Evolutionary conservation across 2,113 vertebrate species (phyloP), one percentile per base, ranked within the genome.

Genomic region (Danionella cerebrum): DNA sequence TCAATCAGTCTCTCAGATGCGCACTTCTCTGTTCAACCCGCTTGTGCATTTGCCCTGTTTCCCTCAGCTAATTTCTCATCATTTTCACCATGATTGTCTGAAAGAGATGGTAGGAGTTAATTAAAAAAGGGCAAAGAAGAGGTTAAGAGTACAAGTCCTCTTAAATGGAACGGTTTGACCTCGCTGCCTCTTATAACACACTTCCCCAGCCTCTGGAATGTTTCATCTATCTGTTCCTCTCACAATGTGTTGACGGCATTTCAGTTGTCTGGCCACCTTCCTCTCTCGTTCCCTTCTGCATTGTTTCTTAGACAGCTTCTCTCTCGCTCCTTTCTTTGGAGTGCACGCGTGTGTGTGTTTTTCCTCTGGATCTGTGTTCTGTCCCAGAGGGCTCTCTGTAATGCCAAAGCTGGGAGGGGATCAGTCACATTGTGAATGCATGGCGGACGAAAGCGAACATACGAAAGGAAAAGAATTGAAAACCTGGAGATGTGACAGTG

Each of bases 401-500:
- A 48, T 55, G 54, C 39, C 44, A 52, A 50, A 38, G 52, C 44
- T 76, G 69, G 69, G 58, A 64, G 62, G 19, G 48, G 66, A 79
- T 72, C 67, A 76, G 64, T 66, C 47, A 60, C 16, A 21, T 59
- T 25, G 35, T 50, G 39, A 33, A 52, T 24, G 18, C 62, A 64
- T 41, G 29, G 53, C 54, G 53, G 38, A 44, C 25, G 38, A 47
- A 48, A 53, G 59, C 59, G 57, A 48, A 57, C 35, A 44, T 42
- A 25, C 12, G 6, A 66, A 29, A 16, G 44, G 11, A 24, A 36
- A 45, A n/a, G 38, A 67, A 41, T 31, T 35, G 21, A 25, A 67
- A 41, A 45, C 33, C 39, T 70, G 16, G 45, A 50, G 50, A 39
- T 19, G 42, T 51, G 22, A 25, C 22, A 50, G 41, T n/a, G 25